Evolutionary conservation across 1,140 invertebrate genomes (phyloP).

Genomic region (Drosophila nannoptera): DNA sequence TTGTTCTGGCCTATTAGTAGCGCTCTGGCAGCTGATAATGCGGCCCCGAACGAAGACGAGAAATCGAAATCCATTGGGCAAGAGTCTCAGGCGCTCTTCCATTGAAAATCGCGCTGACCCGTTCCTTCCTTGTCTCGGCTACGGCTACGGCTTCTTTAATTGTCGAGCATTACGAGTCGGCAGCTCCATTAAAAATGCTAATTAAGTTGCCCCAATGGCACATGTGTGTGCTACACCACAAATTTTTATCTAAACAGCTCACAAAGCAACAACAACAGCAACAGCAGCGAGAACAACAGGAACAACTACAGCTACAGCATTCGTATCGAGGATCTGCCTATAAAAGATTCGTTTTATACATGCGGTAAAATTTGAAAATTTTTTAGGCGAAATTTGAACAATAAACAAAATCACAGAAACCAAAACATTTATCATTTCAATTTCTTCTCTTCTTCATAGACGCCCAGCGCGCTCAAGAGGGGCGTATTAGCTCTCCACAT

Average conservation of each 20-base stretch:
- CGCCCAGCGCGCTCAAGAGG: neutral
- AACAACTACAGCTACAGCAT: neutral
- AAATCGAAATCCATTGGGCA: conserved; percentile 16
- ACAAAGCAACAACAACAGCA: conserved; percentile 54
- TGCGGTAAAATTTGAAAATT: conserved; percentile 71
- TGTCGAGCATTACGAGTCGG: conserved; percentile 68
- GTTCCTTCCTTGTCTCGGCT: neutral
- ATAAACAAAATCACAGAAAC: conserved; percentile 78
- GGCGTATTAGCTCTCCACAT: neutral
- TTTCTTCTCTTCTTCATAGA: conserved; percentile 12
- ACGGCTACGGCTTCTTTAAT: conserved; percentile 55
- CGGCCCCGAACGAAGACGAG: conserved; percentile 3
- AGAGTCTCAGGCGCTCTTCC: conserved; percentile 51
- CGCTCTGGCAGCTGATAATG: conserved; percentile 71
- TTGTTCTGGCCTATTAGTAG: conserved; percentile 53
- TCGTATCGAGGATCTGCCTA: conserved; percentile 27
- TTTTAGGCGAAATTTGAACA: conserved; percentile 73
- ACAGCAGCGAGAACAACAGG: conserved; percentile 23
- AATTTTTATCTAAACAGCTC: conserved; percentile 73
- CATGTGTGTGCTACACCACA: conserved; percentile 58
- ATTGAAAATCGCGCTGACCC: conserved; percentile 17
- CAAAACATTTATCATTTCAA: conserved; percentile 77
- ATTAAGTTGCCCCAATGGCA: conserved; percentile 71
- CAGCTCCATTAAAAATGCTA: conserved; percentile 74
- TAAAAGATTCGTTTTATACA: conserved; percentile 70